Base-by-base conservation (phyloP, 2,888 invertebrate genomes). In the Andrena minutula region DNA sequence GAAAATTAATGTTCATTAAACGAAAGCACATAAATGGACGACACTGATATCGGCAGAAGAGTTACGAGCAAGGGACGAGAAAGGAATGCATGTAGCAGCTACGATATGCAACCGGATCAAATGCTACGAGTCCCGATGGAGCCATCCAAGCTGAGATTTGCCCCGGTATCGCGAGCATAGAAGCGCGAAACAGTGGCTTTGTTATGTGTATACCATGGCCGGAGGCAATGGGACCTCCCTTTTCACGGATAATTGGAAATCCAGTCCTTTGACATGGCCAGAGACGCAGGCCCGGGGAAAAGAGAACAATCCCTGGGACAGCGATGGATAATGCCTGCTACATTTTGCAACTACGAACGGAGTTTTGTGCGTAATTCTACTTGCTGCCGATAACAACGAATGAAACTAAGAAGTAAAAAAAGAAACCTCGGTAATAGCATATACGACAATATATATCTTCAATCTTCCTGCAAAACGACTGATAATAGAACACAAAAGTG, bases 221-320 rank as follows among this genome's bases (percentile, higher is more conserved):
- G 10, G 23, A 32, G 60, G 53, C 56, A 64, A 26, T 26, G n/a
- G 49, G 20, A 74, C 26, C 35, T 23, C 47, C 26, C 41, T 30
- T 65, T 66, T 78, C 71, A 77, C 78, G 71, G 70, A 71, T 79
- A 79, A 79, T 79, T 79, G 79, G 77, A 70, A 60, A 76, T 70
- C 30, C 70, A 51, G 47, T 28, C 41, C 58, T 77, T 70, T 35
- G 69, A 70, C 49, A 26, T 28, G 28, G 4, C 6, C 23, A n/a
- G 23, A 20, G 63, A 35, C 16, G 20, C 7, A 53, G 16, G 35
- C 12, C 7, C 6, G 8, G 1, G 30, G 12, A 66, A 63, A 70
- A 75, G 49, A 26, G n/a, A 12, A 35, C 26, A 30, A 60, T 70
- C 60, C 12, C 0, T 6, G 63, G 28, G 8, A 35, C 53, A 32